Percentiles rank a stretch among this genome's conserved stretches.
Evolutionary conservation across 1,140 invertebrate genomes (phyloP).

Genomic region (Anadara kagoshimensis): DNA sequence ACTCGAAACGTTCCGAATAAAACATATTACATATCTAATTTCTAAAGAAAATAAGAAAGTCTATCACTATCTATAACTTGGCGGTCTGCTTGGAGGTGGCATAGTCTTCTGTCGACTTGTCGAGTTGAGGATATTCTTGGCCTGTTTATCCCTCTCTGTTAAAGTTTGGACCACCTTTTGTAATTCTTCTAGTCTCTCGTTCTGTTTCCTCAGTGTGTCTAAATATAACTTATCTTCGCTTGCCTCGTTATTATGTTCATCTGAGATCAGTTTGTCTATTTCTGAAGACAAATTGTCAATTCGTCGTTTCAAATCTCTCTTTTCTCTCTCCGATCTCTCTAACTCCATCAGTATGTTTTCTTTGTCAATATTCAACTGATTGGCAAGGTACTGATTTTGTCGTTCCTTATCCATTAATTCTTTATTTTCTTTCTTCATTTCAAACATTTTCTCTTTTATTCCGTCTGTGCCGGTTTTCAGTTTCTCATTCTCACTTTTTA

Average conservation of each 20-base stretch:
- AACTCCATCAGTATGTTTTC: slow-evolving; percentile 36
- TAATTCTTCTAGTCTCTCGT: slow-evolving; percentile 39
- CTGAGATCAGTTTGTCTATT: slow-evolving; percentile 32
- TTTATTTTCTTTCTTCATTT: slow-evolving; percentile 34
- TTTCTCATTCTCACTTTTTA: slow-evolving; percentile 34
- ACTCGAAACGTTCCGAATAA: too few relatives aligned
- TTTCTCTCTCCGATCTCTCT: slow-evolving; percentile 37
- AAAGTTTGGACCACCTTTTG: slow-evolving; percentile 43
- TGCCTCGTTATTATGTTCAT: slow-evolving; percentile 33
- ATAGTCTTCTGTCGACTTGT: too few relatives aligned
- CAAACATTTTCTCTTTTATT: slow-evolving; percentile 29
- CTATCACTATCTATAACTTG: too few relatives aligned
- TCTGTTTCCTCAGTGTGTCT: slow-evolving; percentile 40
- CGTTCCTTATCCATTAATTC: slow-evolving; percentile 38
- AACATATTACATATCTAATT: too few relatives aligned
- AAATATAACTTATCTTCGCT: slow-evolving; percentile 39
- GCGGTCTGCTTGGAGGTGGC: too few relatives aligned
- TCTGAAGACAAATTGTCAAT: slow-evolving; percentile 34
- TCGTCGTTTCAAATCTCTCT: slow-evolving; percentile 37
- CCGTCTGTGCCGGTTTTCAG: slow-evolving; percentile 20
- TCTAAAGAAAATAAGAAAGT: too few relatives aligned
- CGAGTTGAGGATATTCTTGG: slow-evolving; percentile 28
- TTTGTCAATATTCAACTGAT: slow-evolving; percentile 36
- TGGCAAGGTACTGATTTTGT: slow-evolving; percentile 33
- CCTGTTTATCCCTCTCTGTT: slow-evolving; percentile 35